Conservation (phyloP, 1,140 invertebrate genomes). For the Holotrichia oblita region DNA sequence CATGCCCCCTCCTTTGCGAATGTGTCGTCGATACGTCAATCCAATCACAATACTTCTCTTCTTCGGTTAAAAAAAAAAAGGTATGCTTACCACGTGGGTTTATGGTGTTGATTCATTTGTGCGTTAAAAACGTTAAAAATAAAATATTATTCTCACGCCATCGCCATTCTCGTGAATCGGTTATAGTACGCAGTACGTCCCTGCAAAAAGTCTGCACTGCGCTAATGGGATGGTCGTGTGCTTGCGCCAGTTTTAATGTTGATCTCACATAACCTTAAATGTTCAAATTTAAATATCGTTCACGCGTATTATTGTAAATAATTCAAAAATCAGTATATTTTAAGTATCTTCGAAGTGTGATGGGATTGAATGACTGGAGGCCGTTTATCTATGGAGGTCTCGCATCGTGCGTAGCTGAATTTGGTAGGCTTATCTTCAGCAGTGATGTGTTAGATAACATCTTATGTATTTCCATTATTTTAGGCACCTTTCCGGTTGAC, state of each 20-base stretch:
- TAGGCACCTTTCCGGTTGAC: conserved; percentile 98
- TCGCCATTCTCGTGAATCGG: neutral
- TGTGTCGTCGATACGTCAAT: neutral
- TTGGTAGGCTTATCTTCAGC: conserved; percentile 72
- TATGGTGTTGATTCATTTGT: neutral
- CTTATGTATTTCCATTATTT: conserved; percentile 41
- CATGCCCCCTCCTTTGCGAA: neutral
- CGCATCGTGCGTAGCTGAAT: conserved; percentile 92
- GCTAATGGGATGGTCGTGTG: conserved; percentile 37
- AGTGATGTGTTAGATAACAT: conserved; percentile 17
- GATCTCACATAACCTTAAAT: conserved; percentile 41
- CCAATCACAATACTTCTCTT: neutral
- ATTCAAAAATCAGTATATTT: neutral
- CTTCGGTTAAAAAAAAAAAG: neutral
- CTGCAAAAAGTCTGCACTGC: conserved; percentile 31
- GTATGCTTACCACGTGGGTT: neutral
- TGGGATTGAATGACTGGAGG: conserved; percentile 78
- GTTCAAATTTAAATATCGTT: neutral
- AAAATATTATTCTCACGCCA: neutral
- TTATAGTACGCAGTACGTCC: conserved; percentile 16
- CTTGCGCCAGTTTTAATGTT: conserved; percentile 37
- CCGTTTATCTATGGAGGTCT: conserved; percentile 94
- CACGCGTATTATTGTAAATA: conserved; percentile 38
- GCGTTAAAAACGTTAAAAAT: conserved; percentile 6
- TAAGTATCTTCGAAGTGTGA: conserved; percentile 55